These are phyloP conservation scores for Dendroctonus valens DNA, from an alignment of 1,140 invertebrate genomes.

Conservation along the genomic window DNA sequence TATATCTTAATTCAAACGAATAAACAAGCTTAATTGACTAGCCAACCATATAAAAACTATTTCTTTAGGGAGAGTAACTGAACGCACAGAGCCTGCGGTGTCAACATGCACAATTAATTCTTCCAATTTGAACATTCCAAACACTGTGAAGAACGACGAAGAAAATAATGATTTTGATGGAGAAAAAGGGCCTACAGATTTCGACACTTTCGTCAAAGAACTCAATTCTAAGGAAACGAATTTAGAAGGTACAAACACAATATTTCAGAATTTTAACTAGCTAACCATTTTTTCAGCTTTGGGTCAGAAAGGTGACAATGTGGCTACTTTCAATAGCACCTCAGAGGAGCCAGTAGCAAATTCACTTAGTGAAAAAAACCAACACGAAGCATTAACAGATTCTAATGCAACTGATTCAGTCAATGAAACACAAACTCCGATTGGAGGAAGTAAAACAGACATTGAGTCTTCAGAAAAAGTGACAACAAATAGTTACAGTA, in stretches of 20 bases:
- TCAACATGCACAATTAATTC: slow-evolving; percentile 11
- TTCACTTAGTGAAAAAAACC: no score
- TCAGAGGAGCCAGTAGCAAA: no score
- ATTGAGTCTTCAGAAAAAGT: slow-evolving; percentile 13
- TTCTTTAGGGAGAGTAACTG: slow-evolving; percentile 33
- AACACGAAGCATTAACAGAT: no score
- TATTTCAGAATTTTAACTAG: no score
- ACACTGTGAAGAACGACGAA: background rate
- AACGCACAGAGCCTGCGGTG: slow-evolving; percentile 24
- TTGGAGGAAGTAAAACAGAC: slow-evolving; percentile 2
- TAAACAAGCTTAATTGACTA: no score
- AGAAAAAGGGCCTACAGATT: slow-evolving; percentile 19
- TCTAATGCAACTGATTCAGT: no score
- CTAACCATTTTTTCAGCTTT: no score
- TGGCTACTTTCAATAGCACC: no score
- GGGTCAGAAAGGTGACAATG: no score
- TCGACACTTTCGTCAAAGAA: slow-evolving; percentile 20
- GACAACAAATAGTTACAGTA: background rate
- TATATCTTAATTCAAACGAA: no score
- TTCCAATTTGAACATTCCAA: background rate
- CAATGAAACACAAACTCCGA: background rate
- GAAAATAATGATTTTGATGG: no score
- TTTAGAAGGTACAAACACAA: background rate
- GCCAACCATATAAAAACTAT: background rate
- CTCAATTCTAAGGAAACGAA: slow-evolving; percentile 11